Conservation (phyloP, 2,797 vertebrate species). For the Crossoptilon crossoptilon region DNA sequence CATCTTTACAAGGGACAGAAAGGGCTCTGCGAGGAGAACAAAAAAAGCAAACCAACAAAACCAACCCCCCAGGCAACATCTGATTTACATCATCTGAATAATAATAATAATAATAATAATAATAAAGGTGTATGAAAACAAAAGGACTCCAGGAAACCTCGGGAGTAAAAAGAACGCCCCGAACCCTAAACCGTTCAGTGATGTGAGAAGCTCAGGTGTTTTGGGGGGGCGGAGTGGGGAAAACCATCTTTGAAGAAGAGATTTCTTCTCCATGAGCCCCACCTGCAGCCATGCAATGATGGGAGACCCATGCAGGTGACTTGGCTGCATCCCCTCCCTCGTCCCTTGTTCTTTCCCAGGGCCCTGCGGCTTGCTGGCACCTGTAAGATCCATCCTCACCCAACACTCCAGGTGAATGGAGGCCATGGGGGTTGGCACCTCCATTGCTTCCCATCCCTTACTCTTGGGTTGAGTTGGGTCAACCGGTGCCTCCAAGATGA, state of each 20-base stretch:
- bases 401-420: background rate
- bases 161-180: slow-evolving; percentile 43
- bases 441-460: rapidly evolving
- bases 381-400: background rate
- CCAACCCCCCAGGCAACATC: slow-evolving; percentile 87
- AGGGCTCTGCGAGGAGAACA: slow-evolving; percentile 52
- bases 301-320: background rate
- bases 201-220: slow-evolving; percentile 71
- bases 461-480: background rate
- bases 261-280: background rate
- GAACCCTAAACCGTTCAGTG: slow-evolving; percentile 54
- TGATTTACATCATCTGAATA: slow-evolving; percentile 83
- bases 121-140: slow-evolving; percentile 67
- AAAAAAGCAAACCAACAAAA: slow-evolving; percentile 43
- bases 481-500: background rate
- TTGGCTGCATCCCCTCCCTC: background rate
- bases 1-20: slow-evolving; percentile 68
- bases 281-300: rapidly evolving
- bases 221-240: background rate
- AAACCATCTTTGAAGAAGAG: background rate
- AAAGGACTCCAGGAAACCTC: slow-evolving; percentile 70
- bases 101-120: slow-evolving; percentile 67
- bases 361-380: background rate
- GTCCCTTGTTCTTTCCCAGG: background rate
- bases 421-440: rapidly evolving